Conservation (phyloP, 2,113 vertebrate species). For the Chloebia gouldiae region DNA sequence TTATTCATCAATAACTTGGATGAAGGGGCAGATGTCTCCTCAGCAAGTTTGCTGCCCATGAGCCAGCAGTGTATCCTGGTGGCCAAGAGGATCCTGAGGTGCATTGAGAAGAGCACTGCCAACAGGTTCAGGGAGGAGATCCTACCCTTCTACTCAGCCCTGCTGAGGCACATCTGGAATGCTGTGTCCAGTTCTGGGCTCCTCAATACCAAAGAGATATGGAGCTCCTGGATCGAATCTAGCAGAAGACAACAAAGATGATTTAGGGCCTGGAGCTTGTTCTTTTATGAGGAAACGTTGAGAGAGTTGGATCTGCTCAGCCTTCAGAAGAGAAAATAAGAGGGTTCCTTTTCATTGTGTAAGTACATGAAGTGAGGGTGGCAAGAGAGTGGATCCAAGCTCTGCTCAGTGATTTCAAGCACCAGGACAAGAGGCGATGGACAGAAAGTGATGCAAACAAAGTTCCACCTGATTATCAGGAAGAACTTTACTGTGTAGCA, state of each 20-base stretch:
- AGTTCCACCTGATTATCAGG: background rate
- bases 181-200: background rate
- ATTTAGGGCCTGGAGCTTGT: background rate
- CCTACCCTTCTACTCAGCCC: background rate
- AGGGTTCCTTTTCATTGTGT: too few species aligned
- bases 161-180: background rate
- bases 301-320: background rate
- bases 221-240: background rate
- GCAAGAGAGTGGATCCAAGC: background rate
- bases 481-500: background rate
- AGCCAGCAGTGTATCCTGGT: background rate
- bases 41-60: background rate
- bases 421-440: background rate
- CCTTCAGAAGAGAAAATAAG: background rate
- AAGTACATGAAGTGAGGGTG: background rate
- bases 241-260: background rate
- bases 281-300: background rate
- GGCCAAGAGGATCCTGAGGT: background rate
- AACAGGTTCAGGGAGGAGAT: too few species aligned
- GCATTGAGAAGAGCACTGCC: background rate
- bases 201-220: background rate
- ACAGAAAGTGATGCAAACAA: background rate
- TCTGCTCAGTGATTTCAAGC: background rate
- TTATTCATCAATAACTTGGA: background rate
- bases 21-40: background rate